Base-by-base conservation (phyloP, 92 coral and sea anemone genomes). In the Umimayanthus kanabou region DNA sequence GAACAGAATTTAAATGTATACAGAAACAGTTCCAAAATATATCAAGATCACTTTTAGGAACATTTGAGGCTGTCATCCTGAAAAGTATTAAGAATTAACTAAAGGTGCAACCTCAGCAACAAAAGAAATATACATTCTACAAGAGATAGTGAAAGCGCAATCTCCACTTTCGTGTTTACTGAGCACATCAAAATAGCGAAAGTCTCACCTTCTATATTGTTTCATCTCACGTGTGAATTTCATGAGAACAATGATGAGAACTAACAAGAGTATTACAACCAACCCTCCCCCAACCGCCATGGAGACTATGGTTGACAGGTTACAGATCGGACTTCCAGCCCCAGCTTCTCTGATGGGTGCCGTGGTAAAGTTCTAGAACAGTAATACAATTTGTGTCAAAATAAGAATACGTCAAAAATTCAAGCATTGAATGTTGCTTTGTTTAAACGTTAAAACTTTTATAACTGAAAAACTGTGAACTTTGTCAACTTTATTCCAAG, bases 211-310 rank as follows among this genome's bases (percentile, higher is more conserved):
- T 83, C 87, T 50, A 18, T 83, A 70, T 22, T 45, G 67, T 26
- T 55, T 83, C 53, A 83, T 83, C 65, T 83, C 87, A 28, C 77
- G 69, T 29, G 45, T 83, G 3, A 83, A 28, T 45, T 45, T 70
- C 78, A 83, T 0, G 20, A 83, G 55, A 69, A 83, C 78, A 25
- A 83, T 69, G 30, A 83, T 83, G 43, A 83, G 87, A 16, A 47
- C 40, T 9, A 39, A n/a, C 42, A 83, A 6, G 23, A 83, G 66
- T 70, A 83, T 25, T 45, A 83, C 47, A 58, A 83, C 87, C 74
- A 83, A 10, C 47, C 87, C 87, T 42, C 87, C 87, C 16, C 87
- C 87, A 26, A 73, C 30, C 1, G 87, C 64, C 87, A 83, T 45
- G 66, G 87, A 43, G 61, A 83, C 71, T 22, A 83, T 30, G 10